phyloP scores from a whole-genome alignment of 2,113 vertebrate species.

The Orthonyx spaldingii region DNA sequence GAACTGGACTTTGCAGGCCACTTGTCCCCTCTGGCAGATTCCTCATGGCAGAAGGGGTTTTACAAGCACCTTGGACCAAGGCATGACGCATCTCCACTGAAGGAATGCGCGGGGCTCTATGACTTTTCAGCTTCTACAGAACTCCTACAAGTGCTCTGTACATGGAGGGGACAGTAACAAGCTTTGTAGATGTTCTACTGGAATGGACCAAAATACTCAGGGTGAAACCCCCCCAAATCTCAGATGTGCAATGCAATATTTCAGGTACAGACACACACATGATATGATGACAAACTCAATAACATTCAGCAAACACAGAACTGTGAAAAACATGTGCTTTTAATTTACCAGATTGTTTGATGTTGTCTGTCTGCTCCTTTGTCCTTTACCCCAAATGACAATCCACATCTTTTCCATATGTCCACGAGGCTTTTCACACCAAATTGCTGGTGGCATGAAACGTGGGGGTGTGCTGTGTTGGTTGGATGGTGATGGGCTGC shows the following conservation, averaged over 20 bases:
- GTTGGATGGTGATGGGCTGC: not conserved
- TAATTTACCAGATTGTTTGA: no score
- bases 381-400: not conserved
- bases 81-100: not conserved
- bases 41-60: not conserved
- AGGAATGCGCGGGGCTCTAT: not conserved
- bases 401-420: not conserved
- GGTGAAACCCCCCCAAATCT: rapidly evolving
- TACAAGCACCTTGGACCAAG: not conserved
- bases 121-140: not conserved
- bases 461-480: rapidly evolving
- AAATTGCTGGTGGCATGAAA: not conserved
- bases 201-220: not conserved
- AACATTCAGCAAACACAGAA: not conserved
- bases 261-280: rapidly evolving
- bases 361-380: not conserved
- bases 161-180: not conserved
- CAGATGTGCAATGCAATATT: not conserved
- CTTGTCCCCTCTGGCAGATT: not conserved
- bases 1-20: not conserved
- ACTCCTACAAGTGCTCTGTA: not conserved
- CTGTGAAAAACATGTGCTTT: no score
- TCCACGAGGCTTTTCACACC: not conserved
- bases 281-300: not conserved
- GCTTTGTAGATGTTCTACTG: not conserved